phyloP scores from a whole-genome alignment of 2,113 vertebrate species.

The Thamnophis sirtalis region DNA sequence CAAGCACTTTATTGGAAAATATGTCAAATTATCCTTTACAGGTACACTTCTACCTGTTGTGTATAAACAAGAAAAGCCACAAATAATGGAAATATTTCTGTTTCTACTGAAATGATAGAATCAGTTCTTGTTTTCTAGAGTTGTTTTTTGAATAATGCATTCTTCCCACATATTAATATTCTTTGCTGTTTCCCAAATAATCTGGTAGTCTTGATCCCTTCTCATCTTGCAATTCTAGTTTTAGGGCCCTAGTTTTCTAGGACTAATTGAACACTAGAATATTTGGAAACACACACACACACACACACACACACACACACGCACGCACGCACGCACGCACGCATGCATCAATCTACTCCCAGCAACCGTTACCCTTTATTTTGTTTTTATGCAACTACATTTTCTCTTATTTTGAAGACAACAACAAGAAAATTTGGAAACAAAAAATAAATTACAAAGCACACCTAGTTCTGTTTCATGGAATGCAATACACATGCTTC shows the following conservation, averaged over 20 bases:
- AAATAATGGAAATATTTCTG: slow-evolving; percentile 49
- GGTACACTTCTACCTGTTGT: slow-evolving; percentile 52
- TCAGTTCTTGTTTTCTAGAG: not conserved
- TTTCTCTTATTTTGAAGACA: not conserved
- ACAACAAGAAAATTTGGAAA: slow-evolving; percentile 7
- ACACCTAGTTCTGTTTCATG: slow-evolving; percentile 31
- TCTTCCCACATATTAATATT: not conserved
- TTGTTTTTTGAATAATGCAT: not conserved
- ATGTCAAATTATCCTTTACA: slow-evolving; percentile 63
- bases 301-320: too few relatives aligned
- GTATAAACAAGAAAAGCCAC: slow-evolving; percentile 34
- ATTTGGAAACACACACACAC: too few relatives aligned
- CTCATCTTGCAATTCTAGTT: not conserved
- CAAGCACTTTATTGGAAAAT: slow-evolving; percentile 56
- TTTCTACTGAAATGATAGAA: slow-evolving; percentile 35
- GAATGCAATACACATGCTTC: slow-evolving; percentile 58
- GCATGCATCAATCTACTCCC: not conserved
- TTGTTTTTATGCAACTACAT: not conserved
- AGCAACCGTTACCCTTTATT: not conserved
- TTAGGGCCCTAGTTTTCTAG: not conserved
- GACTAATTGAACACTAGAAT: not conserved
- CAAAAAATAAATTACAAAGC: slow-evolving; percentile 52
- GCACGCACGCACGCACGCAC: too few relatives aligned
- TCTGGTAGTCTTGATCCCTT: not conserved
- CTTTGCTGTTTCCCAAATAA: not conserved